These are phyloP conservation scores for Phocides pigmalion DNA, from an alignment of 1,140 invertebrate species.

Conservation along the genomic window DNA sequence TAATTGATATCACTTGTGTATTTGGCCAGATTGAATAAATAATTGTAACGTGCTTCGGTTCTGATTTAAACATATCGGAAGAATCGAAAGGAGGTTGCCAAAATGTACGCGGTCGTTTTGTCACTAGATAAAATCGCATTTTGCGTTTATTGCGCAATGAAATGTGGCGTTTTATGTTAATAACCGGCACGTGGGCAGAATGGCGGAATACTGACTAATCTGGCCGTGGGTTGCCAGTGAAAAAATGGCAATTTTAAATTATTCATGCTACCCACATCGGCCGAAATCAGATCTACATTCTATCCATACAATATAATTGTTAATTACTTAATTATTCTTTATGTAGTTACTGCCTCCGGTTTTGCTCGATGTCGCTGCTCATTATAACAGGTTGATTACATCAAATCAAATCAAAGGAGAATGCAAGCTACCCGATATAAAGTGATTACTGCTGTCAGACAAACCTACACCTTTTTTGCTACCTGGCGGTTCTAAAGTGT, in stretches of 20 bases:
- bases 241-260: constrained; percentile 82
- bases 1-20: no score
- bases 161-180: constrained; percentile 80
- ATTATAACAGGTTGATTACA: constrained; percentile 10
- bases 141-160: constrained; percentile 77
- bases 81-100: constrained; percentile 35
- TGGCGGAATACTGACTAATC: constrained; percentile 81
- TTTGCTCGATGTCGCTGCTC: no score
- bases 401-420: no score
- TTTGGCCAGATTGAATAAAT: no score
- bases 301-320: constrained; percentile 58
- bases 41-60: no score
- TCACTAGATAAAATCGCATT: constrained; percentile 76
- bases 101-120: constrained; percentile 54
- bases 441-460: no score
- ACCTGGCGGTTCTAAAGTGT: no score
- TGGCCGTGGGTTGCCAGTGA: constrained; percentile 65
- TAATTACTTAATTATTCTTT: constrained; percentile 75
- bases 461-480: no score
- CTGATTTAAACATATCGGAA: neutral
- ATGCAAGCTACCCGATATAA: no score
- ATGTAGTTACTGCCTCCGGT: constrained; percentile 8
- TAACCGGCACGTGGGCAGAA: constrained; percentile 67
- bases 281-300: constrained; percentile 61
- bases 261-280: constrained; percentile 74